phyloP scores from a whole-genome alignment of 1,140 invertebrate genomes.

The Reticulitermes speratus region DNA sequence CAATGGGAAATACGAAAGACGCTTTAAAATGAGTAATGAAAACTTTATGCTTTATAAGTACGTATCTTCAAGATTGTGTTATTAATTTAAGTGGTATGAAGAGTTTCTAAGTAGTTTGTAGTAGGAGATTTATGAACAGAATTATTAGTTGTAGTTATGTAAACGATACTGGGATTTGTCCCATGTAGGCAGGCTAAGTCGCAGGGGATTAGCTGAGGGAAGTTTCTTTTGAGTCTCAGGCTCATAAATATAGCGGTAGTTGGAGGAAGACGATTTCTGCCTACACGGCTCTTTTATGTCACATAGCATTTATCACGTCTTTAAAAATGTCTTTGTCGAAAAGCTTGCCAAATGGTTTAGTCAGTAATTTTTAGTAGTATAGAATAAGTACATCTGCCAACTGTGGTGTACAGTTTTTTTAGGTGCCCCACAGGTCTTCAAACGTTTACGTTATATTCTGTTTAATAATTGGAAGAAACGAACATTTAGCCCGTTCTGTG shows the following conservation, averaged over 20 bases:
- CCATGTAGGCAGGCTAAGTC: not conserved
- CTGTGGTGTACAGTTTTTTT: not conserved
- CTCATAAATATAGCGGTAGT: not conserved
- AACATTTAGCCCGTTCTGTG: too few relatives aligned
- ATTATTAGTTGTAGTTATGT: not conserved
- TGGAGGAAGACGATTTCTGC: not conserved
- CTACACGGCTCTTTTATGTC: not conserved
- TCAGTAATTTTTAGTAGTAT: not conserved
- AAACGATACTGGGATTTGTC: slow-evolving; percentile 6
- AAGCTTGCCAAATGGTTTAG: not conserved
- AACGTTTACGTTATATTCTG: too few relatives aligned
- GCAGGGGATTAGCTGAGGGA: not conserved
- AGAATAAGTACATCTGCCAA: not conserved
- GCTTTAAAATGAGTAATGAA: not conserved
- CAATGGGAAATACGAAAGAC: too few relatives aligned
- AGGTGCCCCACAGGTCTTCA: not conserved
- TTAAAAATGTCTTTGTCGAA: not conserved
- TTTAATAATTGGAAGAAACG: too few relatives aligned
- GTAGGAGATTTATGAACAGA: not conserved
- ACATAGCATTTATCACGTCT: not conserved
- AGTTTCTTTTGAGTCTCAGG: not conserved
- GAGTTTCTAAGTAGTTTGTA: slow-evolving; percentile 13
- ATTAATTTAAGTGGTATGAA: slow-evolving; percentile 10
- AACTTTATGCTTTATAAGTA: not conserved
- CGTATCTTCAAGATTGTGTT: not conserved